Percentiles rank a stretch among this genome's conserved stretches.
Evolutionary conservation across 2,888 invertebrate genomes (phyloP).

Genomic region (Lycophotia porphyrea): DNA sequence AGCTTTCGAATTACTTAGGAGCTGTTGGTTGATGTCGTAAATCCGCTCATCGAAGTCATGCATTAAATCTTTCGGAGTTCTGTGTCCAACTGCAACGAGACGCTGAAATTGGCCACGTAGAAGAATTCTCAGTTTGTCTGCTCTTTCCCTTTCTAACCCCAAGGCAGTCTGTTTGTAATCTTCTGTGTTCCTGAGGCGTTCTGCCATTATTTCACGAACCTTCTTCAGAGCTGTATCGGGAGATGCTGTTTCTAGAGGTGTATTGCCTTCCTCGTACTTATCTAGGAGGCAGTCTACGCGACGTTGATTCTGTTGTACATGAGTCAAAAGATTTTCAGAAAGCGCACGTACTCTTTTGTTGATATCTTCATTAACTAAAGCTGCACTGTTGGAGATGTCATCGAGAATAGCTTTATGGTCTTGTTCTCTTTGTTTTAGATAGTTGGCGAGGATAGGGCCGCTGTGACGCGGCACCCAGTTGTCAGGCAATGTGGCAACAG

Average conservation of each 20-base stretch:
- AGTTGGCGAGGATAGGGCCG: conserved; percentile 78
- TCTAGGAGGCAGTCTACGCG: conserved; percentile 76
- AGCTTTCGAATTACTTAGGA: conserved; percentile 81
- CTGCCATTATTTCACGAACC: conserved; percentile 68
- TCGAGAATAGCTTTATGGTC: conserved; percentile 71
- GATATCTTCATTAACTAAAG: conserved; percentile 72
- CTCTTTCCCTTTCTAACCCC: conserved; percentile 78
- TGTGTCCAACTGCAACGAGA: conserved; percentile 76
- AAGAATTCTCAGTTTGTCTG: conserved; percentile 75
- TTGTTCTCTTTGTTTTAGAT: conserved; percentile 76
- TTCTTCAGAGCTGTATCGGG: conserved; percentile 71
- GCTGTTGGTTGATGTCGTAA: conserved; percentile 84
- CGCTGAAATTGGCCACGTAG: conserved; percentile 79
- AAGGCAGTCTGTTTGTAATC: conserved; percentile 77
- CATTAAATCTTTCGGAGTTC: conserved; percentile 77
- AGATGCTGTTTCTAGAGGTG: conserved; percentile 56
- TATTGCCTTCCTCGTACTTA: conserved; percentile 47
- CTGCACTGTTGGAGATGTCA: conserved; percentile 70
- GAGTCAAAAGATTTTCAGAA: conserved; percentile 73
- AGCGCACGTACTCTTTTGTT: conserved; percentile 76
- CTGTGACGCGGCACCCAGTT: conserved; percentile 78
- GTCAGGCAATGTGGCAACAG: conserved; percentile 80
- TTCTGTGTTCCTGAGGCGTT: conserved; percentile 71
- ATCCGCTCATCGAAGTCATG: conserved; percentile 82
- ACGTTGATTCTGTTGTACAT: conserved; percentile 76